Conservation (phyloP, 2,797 vertebrate species). For the Falco rusticolus region DNA sequence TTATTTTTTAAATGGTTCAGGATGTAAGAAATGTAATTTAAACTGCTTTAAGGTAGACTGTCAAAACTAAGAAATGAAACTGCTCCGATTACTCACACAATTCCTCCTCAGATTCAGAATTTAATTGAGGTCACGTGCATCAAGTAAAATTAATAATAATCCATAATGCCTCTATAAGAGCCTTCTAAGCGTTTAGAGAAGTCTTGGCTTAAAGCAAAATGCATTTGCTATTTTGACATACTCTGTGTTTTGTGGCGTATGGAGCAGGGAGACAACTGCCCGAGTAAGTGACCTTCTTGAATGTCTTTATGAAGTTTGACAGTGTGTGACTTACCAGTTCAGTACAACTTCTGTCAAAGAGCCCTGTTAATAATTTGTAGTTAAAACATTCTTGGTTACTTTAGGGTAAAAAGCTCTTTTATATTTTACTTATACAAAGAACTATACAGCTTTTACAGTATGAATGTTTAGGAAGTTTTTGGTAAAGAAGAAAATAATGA, state of each 20-base stretch:
- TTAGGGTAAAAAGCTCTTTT: neutral
- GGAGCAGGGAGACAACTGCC: neutral
- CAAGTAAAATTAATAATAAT: slow-evolving; percentile 73
- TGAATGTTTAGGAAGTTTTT: neutral
- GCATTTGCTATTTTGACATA: neutral
- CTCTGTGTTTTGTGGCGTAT: neutral
- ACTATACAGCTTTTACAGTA: neutral
- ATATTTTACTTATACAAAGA: neutral
- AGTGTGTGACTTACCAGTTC: neutral
- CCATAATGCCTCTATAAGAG: neutral
- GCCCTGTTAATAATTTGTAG: neutral
- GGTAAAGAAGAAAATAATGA: neutral
- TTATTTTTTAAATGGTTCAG: neutral
- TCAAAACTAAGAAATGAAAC: slow-evolving; percentile 58
- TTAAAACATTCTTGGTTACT: neutral
- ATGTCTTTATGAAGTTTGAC: neutral
- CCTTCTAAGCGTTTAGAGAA: neutral
- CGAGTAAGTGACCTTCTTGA: neutral
- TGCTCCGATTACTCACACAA: slow-evolving; percentile 79
- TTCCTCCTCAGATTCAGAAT: slow-evolving; percentile 71
- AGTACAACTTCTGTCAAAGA: neutral
- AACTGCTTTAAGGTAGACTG: neutral
- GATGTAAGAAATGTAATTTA: neutral
- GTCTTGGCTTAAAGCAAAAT: neutral
- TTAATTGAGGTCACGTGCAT: slow-evolving; percentile 81